These are phyloP conservation scores for western clawed frog (Xenopus tropicalis) DNA, from an alignment of 2,113 vertebrate genomes.

Conservation along the genomic window DNA sequence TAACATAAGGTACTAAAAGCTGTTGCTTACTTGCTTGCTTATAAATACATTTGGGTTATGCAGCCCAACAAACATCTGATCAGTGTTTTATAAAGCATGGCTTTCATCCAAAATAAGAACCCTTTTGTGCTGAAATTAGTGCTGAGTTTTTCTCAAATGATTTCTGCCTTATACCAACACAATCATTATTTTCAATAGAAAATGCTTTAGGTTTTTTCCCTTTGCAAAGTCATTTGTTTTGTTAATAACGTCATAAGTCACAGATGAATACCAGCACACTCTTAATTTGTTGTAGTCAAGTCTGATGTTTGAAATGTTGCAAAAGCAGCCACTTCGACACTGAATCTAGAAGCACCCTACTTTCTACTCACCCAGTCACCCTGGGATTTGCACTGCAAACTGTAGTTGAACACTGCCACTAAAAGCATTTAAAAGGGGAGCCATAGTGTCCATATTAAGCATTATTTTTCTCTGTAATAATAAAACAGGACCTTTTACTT, in stretches of 20 bases:
- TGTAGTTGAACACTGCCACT: too few species aligned
- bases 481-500: too few species aligned
- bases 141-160: background rate
- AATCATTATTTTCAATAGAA: background rate
- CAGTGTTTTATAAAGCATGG: conserved; percentile 7
- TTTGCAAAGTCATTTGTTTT: conserved; percentile 2
- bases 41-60: conserved; percentile 8
- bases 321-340: too few species aligned
- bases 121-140: background rate
- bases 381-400: too few species aligned
- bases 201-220: background rate
- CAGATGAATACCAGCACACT: background rate
- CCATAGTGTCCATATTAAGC: too few species aligned
- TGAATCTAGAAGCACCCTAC: too few species aligned
- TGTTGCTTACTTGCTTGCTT: conserved; percentile 3
- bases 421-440: too few species aligned
- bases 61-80: background rate
- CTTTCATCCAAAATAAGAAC: conserved; percentile 13
- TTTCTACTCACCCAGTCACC: too few species aligned
- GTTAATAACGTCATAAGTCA: conserved; percentile 6
- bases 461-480: too few species aligned
- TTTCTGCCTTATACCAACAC: background rate
- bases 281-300: too few species aligned
- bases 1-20: conserved; percentile 7
- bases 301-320: too few species aligned